Evolutionary conservation across 2,888 invertebrate genomes (phyloP).

Genomic region (Capitulum mitella): DNA sequence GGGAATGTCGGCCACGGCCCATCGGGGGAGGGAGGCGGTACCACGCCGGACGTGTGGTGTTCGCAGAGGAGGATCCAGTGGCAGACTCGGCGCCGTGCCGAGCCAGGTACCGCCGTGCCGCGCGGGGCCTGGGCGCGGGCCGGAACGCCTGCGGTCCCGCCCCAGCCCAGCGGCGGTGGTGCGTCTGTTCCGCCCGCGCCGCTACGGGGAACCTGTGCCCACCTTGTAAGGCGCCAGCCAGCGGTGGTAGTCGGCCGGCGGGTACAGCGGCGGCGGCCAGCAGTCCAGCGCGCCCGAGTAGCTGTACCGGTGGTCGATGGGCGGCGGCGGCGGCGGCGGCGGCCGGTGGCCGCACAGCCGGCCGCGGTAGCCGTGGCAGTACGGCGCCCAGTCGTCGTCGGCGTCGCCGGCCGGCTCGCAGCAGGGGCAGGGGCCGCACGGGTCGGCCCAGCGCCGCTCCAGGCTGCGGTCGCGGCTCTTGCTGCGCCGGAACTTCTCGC

Average conservation of each 20-base stretch:
- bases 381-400: background rate
- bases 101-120: too few relatives aligned
- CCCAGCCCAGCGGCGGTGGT: too few relatives aligned
- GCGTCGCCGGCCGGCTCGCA: background rate
- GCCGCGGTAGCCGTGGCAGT: background rate
- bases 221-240: slow-evolving; percentile 18
- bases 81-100: too few relatives aligned
- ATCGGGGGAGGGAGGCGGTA: too few relatives aligned
- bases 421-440: slow-evolving; percentile 23
- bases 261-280: slow-evolving; percentile 10
- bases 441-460: slow-evolving; percentile 23
- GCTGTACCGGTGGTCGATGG: background rate
- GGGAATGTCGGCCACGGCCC: too few relatives aligned
- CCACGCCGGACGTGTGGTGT: too few relatives aligned
- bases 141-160: background rate
- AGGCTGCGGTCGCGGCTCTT: slow-evolving; percentile 15
- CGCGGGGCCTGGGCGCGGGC: too few relatives aligned
- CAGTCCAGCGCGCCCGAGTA: background rate
- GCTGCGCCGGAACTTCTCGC: slow-evolving; percentile 18
- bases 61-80: background rate
- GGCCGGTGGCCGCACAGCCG: slow-evolving; percentile 14
- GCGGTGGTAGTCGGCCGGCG: background rate
- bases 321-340: slow-evolving; percentile 2
- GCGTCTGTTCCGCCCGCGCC: background rate
- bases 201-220: background rate